Evolutionary conservation across 2,113 vertebrate species (phyloP), one percentile per base, ranked within the genome.

Genomic region (Hippocampus comes): DNA sequence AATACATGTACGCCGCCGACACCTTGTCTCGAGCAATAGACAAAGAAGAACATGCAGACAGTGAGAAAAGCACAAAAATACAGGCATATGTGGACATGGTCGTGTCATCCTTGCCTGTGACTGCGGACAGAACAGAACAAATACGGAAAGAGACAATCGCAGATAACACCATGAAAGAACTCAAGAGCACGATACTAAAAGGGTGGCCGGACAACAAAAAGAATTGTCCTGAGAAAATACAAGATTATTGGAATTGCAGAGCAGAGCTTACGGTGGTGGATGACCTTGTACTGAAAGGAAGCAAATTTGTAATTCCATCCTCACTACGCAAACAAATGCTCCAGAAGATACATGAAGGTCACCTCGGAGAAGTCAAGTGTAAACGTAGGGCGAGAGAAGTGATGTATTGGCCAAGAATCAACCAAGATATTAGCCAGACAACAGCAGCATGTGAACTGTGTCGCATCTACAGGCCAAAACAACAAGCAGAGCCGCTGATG

Each of bases 41-140:
- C 5, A 71, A 63, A 15, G 41, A 63, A 4, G 69, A 61, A 63
- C 69, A 34, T 38, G 9, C 43, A 48, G 43, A 48, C 43, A 48
- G 11, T 48, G 43, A 48, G 43, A 48, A 48, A 48, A 48, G 43
- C 12, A 14, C 43, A 15, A 48, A 48, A 27, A 27, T 48, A 14
- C 43, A 48, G 43, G 43, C 12, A 12, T 48, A 66, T 48, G 64
- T 66, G 43, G 59, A 63, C 59, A 71, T 63, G 69, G 48, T 34
- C 23, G 4, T 71, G 69, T 20, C 69, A 14, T 61, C 59, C 20
- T 6, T 63, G 42, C 42, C 57, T 5, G 42, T 63, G 20, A 34
- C 57, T n/a, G 25, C 43, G 9, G 70, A 63, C 43, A 30, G 59
- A 63, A 63, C 70, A 34, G 43, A 71, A 63, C 43, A 63, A 49